A percentile compares a stretch with the other conserved stretches of the same genome.
These are phyloP conservation scores for Sardina pilchardus DNA, from an alignment of 2,113 vertebrate species.

Conservation along the genomic window DNA sequence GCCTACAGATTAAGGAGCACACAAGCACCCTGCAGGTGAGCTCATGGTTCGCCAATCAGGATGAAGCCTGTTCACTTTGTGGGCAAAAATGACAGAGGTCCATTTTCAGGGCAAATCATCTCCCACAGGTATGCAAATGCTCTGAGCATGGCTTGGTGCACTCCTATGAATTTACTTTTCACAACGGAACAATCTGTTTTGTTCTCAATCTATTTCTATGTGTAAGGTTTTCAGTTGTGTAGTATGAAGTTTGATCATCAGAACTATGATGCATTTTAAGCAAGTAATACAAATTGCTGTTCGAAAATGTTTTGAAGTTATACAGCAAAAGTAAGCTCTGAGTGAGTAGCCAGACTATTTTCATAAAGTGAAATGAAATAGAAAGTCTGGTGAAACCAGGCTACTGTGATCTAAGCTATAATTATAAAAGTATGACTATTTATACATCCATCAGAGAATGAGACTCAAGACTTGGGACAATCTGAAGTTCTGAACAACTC, in stretches of 20 bases:
- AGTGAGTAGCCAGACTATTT: no score
- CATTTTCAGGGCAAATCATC: constrained; percentile 51
- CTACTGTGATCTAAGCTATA: no score
- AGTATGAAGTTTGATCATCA: background rate
- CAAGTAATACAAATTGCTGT: no score
- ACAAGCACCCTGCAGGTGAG: constrained; percentile 41
- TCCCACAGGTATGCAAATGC: constrained; percentile 51
- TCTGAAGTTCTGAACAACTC: no score
- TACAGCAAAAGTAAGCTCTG: no score
- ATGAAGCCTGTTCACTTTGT: constrained; percentile 14
- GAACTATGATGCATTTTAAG: background rate
- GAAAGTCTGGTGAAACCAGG: no score
- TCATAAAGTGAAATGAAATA: no score
- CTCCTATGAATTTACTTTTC: background rate
- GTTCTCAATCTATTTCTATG: background rate
- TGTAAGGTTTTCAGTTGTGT: background rate
- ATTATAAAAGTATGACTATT: no score
- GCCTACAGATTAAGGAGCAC: constrained; percentile 31
- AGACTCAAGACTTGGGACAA: no score
- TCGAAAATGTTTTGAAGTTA: no score
- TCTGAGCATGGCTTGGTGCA: background rate
- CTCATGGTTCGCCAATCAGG: constrained; percentile 32
- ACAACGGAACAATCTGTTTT: background rate
- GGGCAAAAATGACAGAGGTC: constrained; percentile 21
- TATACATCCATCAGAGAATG: no score